phyloP scores from a whole-genome alignment of 2,888 invertebrate genomes.

The Microctonus hyperodae region DNA sequence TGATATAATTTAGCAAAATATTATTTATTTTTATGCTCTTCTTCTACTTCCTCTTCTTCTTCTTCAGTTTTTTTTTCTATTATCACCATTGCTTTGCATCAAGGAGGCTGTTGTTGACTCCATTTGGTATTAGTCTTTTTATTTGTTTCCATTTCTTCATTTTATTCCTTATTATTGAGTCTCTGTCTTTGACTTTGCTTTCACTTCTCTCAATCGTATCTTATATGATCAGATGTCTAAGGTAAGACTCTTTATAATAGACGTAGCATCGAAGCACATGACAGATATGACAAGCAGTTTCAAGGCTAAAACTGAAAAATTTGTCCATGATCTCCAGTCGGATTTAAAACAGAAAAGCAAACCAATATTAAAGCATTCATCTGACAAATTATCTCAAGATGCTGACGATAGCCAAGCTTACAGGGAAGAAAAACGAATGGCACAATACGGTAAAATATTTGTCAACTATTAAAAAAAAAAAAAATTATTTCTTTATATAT shows the following conservation, averaged over 20 bases:
- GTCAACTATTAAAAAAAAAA: background rate
- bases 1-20: constrained; percentile 25
- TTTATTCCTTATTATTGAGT: constrained; percentile 5
- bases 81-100: constrained; percentile 24
- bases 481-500: background rate
- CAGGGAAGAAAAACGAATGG: constrained; percentile 73
- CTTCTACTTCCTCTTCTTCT: constrained; percentile 19
- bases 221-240: constrained; percentile 13
- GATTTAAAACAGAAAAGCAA: constrained; percentile 66
- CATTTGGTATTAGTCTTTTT: constrained; percentile 25
- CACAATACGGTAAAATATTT: constrained; percentile 71
- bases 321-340: constrained; percentile 71
- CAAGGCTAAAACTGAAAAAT: constrained; percentile 74
- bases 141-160: constrained; percentile 12
- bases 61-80: constrained; percentile 17
- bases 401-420: constrained; percentile 72
- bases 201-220: background rate
- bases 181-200: constrained; percentile 19
- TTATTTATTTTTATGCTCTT: constrained; percentile 29
- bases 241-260: constrained; percentile 52
- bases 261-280: constrained; percentile 71
- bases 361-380: constrained; percentile 63
- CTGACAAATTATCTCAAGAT: constrained; percentile 44
- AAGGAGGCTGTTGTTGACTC: background rate
- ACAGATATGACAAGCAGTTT: constrained; percentile 73